A percentile compares a stretch with the other conserved stretches of the same genome.
Conservation (phyloP, 2,797 vertebrate species). For the Neosalanx taihuensis region DNA sequence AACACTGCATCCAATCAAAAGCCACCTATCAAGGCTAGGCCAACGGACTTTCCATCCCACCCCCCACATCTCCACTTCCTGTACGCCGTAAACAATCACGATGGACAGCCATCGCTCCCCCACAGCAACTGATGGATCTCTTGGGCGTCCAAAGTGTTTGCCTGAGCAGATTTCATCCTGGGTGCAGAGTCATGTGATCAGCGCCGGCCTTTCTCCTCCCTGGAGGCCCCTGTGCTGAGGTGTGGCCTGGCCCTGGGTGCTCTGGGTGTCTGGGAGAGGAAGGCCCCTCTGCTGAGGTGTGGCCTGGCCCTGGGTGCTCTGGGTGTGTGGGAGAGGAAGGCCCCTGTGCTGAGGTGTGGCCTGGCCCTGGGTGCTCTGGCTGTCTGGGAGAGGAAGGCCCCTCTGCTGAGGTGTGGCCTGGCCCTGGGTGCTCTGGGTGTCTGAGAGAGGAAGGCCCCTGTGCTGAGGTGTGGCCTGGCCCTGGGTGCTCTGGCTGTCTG, state of each 20-base stretch:
- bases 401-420: slow-evolving; percentile 57
- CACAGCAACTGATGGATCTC: slow-evolving; percentile 61
- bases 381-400: slow-evolving; percentile 44
- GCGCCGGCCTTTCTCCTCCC: slow-evolving; percentile 66
- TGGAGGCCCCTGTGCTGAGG: slow-evolving; percentile 62
- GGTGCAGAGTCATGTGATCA: slow-evolving; percentile 69
- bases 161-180: slow-evolving; percentile 66
- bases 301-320: slow-evolving; percentile 39
- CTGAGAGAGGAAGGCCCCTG: slow-evolving; percentile 51
- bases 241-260: slow-evolving; percentile 45
- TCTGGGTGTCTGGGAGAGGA: slow-evolving; percentile 37
- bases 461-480: slow-evolving; percentile 58
- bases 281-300: slow-evolving; percentile 62
- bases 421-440: slow-evolving; percentile 32
- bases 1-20: slow-evolving; percentile 34
- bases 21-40: slow-evolving; percentile 62
- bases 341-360: slow-evolving; percentile 58
- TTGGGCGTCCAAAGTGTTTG: slow-evolving; percentile 67
- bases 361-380: slow-evolving; percentile 35
- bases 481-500: slow-evolving; percentile 28
- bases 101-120: slow-evolving; percentile 69
- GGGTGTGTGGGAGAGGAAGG: slow-evolving; percentile 46
- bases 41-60: slow-evolving; percentile 24
- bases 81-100: slow-evolving; percentile 69
- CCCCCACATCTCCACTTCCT: slow-evolving; percentile 65